A percentile compares a stretch with the other conserved stretches of the same genome.
phyloP scores from a whole-genome alignment of 30 jellyfish, hydroid and myxozoan genomes.

The Pseudorhiza aurosa region DNA sequence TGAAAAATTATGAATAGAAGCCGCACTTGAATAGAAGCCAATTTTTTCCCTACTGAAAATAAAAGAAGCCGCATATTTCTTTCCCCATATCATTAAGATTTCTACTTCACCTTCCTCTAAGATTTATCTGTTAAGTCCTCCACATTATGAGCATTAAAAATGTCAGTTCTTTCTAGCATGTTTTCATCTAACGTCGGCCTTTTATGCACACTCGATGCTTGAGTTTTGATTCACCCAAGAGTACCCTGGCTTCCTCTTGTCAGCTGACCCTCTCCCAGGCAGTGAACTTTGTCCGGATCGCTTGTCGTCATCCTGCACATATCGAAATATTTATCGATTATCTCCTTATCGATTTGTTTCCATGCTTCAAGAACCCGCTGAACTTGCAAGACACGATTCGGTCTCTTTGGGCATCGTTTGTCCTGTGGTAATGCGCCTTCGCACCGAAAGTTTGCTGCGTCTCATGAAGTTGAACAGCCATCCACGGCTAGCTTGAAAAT shows the following conservation, averaged over 20 bases:
- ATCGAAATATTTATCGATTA: constrained; percentile 30
- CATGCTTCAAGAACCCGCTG: constrained; percentile 69
- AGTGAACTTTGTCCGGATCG: constrained; percentile 57
- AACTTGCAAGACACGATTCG: constrained; percentile 44
- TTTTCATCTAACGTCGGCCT: too few relatives aligned
- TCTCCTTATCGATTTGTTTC: constrained; percentile 45
- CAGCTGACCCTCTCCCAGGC: constrained; percentile 62
- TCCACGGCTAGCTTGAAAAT: constrained; percentile 47
- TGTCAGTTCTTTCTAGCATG: neutral
- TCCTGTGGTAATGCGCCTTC: constrained; percentile 58
- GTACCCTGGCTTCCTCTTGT: constrained; percentile 71
- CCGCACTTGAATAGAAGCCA: constrained; percentile 38
- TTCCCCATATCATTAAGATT: constrained; percentile 12
- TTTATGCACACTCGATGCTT: too few relatives aligned
- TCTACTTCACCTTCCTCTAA: constrained; percentile 21
- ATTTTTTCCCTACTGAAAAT: too few relatives aligned
- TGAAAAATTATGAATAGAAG: too few relatives aligned
- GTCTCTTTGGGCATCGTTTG: constrained; percentile 44
- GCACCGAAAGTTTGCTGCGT: constrained; percentile 30
- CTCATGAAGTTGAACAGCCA: constrained; percentile 61
- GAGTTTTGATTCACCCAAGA: constrained; percentile 27
- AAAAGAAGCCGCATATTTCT: constrained; percentile 41
- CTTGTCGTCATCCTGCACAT: constrained; percentile 56
- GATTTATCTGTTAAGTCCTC: constrained; percentile 16
- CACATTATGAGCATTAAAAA: neutral